phyloP scores from a whole-genome alignment of 2,113 vertebrate species.

The Petrocephalus zakoni region DNA sequence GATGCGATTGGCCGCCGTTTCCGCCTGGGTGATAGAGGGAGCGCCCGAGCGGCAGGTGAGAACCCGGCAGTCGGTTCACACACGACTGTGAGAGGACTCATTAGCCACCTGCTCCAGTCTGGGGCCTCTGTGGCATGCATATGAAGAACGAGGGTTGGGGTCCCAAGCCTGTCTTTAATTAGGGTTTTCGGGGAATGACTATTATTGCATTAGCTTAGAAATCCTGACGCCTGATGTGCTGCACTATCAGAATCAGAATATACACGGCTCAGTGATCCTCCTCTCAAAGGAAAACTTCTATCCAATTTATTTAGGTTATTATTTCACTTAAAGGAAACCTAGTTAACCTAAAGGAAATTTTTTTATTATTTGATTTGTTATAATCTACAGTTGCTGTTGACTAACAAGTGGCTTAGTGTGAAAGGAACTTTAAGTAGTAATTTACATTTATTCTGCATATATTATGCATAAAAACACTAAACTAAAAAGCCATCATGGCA shows the following conservation, averaged over 20 bases:
- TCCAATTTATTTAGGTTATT: not conserved
- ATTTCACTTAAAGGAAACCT: no score
- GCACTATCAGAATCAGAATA: no score
- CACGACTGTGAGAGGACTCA: not conserved
- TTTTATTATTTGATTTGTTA: not conserved
- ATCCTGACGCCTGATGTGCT: not conserved
- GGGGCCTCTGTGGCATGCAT: no score
- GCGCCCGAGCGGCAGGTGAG: not conserved
- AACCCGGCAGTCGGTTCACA: not conserved
- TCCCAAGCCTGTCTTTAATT: not conserved
- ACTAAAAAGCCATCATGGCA: not conserved
- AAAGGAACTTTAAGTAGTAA: not conserved
- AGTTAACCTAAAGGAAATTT: not conserved
- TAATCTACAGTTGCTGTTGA: not conserved
- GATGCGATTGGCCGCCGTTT: constrained; percentile 98
- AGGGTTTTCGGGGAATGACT: not conserved
- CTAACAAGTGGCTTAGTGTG: not conserved
- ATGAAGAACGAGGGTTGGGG: not conserved
- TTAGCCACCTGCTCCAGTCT: not conserved
- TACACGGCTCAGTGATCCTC: no score
- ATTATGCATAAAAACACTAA: not conserved
- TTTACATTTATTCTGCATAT: not conserved
- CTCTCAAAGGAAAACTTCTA: not conserved
- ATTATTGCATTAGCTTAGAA: not conserved
- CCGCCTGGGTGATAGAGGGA: constrained; percentile 69